Base-by-base conservation (phyloP, 1,140 invertebrate species). In the Camponotus pennsylvanicus region DNA sequence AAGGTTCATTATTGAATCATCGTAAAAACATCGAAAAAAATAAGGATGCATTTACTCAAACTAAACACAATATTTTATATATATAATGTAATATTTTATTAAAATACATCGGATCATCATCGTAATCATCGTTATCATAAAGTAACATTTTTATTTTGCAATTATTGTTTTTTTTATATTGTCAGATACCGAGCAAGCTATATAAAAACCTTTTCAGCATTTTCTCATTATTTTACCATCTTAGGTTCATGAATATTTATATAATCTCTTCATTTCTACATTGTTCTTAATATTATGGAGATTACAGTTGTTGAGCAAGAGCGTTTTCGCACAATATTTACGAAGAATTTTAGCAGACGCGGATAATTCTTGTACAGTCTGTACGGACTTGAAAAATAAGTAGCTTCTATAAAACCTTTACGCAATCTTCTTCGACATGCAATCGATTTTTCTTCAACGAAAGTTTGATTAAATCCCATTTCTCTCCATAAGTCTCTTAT, bases 241-340 rank as follows among this genome's bases (percentile, higher is more conserved):
- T 82, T 45, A 71, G 27, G 0, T 0, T 2, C 37, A 37, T 82
- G 52, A 82, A 73, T 82, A 82, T 82, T 73, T 32, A 82, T 73
- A 11, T 73, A 11, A 8, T 13, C 40, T 18, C 9, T 7, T 32
- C 3, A 27, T 59, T 42, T 42, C 52, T 70, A 71, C 34, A 27
- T 11, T 73, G 37, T 61, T 73, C 40, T 59, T 73, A 82, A 71
- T 71, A 59, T 59, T 59, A 82, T 82, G 66, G 66, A 59, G 11
- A 82, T 59, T 82, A 11, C 9, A 45, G 13, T 42, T 32, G 21
- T 40, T 11, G 13, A 80, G 21, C 61, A 6, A 59, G 7, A 1
- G 27, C 59, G 18, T 34, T 82, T 82, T 82, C 18, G 11, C 37
- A 15, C 49, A 59, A 40, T 45, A 73, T 73, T 73, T 82, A 61